Evolutionary conservation across 1,140 invertebrate species (phyloP).

Genomic region (Drosophila nebulosa): DNA sequence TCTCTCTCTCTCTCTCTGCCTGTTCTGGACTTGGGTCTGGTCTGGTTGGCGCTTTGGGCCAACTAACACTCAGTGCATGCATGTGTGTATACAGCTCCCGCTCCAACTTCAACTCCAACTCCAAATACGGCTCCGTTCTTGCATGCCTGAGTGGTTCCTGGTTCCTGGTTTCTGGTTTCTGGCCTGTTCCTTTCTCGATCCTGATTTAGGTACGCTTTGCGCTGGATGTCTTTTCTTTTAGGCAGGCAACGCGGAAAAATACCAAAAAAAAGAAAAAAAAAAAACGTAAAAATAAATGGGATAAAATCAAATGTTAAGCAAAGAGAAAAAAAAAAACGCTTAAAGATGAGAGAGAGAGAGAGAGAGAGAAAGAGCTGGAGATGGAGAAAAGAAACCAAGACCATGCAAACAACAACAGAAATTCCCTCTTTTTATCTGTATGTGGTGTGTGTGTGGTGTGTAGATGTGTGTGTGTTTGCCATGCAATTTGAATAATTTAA

Average conservation of each 20-base stretch:
- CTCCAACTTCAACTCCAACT: neutral
- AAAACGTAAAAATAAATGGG: constrained; percentile 18
- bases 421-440: neutral
- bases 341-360: neutral
- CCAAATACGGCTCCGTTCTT: constrained; percentile 10
- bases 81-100: constrained; percentile 1
- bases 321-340: neutral
- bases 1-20: no score
- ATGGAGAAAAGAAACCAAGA: neutral
- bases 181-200: neutral
- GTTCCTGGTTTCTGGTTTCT: no score
- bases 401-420: neutral
- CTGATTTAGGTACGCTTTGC: constrained; percentile 22
- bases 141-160: constrained; percentile 35
- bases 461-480: constrained; percentile 41
- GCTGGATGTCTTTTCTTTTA: constrained; percentile 64
- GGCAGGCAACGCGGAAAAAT: constrained; percentile 70
- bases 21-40: constrained; percentile 8
- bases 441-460: neutral
- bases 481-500: constrained; percentile 80
- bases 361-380: no score
- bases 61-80: constrained; percentile 35
- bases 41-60: neutral
- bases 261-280: constrained; percentile 16
- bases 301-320: constrained; percentile 23